These are phyloP conservation scores for Nothocercus nigrocapillus DNA, from an alignment of 2,113 vertebrate species.

Conservation along the genomic window DNA sequence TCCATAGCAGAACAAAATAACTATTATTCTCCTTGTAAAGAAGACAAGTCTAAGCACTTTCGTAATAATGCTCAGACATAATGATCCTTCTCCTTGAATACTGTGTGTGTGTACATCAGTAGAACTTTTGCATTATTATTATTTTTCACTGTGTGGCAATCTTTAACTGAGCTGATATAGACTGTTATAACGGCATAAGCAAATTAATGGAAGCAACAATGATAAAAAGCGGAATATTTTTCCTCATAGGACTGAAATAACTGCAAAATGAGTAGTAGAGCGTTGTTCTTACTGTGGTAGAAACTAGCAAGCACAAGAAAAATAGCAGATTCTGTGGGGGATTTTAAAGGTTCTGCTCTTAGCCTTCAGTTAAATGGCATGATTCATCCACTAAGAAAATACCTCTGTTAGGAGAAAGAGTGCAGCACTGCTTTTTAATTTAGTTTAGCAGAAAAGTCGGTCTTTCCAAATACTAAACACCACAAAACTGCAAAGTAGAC, in stretches of 20 bases:
- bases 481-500: neutral
- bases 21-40: neutral
- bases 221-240: neutral
- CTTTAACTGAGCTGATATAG: neutral
- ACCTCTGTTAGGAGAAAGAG: neutral
- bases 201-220: neutral
- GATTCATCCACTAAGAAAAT: neutral
- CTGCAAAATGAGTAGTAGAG: neutral
- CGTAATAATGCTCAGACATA: neutral
- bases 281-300: neutral
- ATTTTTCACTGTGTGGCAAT: neutral
- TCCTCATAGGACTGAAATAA: neutral
- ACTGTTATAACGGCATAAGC: neutral
- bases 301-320: neutral
- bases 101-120: fast-evolving
- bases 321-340: neutral
- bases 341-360: neutral
- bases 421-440: neutral
- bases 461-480: neutral
- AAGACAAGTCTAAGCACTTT: neutral
- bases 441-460: neutral
- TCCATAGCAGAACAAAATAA: neutral
- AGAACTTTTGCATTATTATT: neutral
- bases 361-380: neutral
- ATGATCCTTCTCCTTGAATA: neutral